These are phyloP conservation scores for Gymnoscopelus braueri DNA, from an alignment of 2,797 vertebrate species.

Conservation along the genomic window DNA sequence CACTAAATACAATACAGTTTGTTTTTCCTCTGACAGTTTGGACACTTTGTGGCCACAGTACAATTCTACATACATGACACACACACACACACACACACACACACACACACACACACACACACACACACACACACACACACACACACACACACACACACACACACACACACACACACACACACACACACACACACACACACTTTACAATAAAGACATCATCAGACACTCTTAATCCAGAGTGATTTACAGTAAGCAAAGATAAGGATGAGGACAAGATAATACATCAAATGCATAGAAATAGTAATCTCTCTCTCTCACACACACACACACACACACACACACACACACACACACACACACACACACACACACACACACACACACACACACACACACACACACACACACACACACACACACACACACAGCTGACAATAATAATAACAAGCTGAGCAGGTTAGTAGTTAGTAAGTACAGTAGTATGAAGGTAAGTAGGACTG, in stretches of 20 bases:
- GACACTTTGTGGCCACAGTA: no score
- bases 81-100: no score
- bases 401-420: not conserved
- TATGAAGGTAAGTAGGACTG: not conserved
- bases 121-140: no score
- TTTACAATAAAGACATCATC: not conserved
- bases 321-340: not conserved
- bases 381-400: slow-evolving; percentile 7
- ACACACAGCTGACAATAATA: not conserved
- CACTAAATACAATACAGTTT: no score
- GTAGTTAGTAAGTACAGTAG: not conserved
- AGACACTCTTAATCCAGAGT: no score
- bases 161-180: not conserved
- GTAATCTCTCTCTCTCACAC: no score
- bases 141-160: not conserved
- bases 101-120: no score
- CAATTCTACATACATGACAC: no score
- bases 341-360: not conserved
- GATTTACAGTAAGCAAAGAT: no score
- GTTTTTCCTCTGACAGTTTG: no score
- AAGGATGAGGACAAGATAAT: no score
- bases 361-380: slow-evolving; percentile 11
- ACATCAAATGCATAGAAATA: no score
- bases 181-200: not conserved
- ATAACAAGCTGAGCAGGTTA: not conserved